Percentiles rank a stretch among this genome's conserved stretches.
These are phyloP conservation scores for Hyperoodon ampullatus DNA, from an alignment of 2,113 vertebrate genomes.

Conservation along the genomic window DNA sequence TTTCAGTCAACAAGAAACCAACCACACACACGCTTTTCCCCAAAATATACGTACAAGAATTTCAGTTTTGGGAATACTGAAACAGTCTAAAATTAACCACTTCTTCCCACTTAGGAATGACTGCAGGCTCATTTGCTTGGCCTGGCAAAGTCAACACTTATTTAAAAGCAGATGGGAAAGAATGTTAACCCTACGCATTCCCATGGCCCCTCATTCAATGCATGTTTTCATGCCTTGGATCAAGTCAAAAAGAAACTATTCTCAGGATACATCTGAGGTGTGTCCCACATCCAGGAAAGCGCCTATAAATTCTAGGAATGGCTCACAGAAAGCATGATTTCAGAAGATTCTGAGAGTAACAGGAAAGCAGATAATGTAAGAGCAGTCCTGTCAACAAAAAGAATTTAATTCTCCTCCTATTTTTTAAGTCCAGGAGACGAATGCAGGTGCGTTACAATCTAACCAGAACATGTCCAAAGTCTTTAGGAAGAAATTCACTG, in stretches of 20 bases:
- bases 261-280: not conserved
- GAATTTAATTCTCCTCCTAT: not conserved
- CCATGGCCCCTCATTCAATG: too few species aligned
- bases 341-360: not conserved
- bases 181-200: not conserved
- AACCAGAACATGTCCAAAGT: not conserved
- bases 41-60: not conserved
- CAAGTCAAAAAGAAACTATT: not conserved
- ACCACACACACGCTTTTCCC: not conserved
- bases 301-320: not conserved
- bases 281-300: not conserved
- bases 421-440: not conserved
- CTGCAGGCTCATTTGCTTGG: not conserved
- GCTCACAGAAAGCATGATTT: not conserved
- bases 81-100: not conserved
- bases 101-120: not conserved
- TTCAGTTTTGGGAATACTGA: not conserved
- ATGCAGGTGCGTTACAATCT: not conserved
- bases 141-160: not conserved
- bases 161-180: not conserved
- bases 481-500: not conserved
- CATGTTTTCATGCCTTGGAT: not conserved
- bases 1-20: not conserved
- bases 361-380: not conserved
- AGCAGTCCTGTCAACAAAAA: not conserved